Evolutionary conservation across 2,888 invertebrate genomes (phyloP).

Genomic region (Eueremaeus valkanovi): DNA sequence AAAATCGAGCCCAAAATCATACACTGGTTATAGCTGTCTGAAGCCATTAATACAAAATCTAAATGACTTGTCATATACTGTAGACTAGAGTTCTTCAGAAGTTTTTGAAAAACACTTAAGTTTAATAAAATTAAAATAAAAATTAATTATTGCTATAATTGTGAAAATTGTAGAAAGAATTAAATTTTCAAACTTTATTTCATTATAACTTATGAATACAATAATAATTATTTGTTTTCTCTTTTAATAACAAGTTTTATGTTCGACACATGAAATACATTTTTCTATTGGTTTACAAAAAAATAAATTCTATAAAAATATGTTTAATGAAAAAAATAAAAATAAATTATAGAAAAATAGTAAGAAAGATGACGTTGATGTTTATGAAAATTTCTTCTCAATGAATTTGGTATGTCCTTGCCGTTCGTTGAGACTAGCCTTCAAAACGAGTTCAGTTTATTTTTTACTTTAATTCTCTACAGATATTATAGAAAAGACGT

Average conservation of each 20-base stretch:
- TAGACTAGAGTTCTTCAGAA: too few species aligned
- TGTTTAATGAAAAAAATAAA: neutral
- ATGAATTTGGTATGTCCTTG: neutral
- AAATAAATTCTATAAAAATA: neutral
- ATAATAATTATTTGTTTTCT: neutral
- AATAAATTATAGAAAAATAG: neutral
- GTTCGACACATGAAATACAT: neutral
- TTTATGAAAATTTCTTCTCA: conserved; percentile 5
- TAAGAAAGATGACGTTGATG: neutral
- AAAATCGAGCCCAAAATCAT: too few species aligned
- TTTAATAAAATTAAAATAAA: too few species aligned
- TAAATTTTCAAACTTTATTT: too few species aligned
- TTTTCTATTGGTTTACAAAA: neutral
- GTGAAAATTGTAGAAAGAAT: too few species aligned
- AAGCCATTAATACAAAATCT: too few species aligned
- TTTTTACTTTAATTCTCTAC: neutral
- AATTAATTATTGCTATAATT: too few species aligned
- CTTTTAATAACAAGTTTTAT: conserved; percentile 1
- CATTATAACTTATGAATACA: too few species aligned
- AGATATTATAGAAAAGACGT: neutral
- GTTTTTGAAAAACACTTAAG: too few species aligned
- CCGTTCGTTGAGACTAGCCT: neutral
- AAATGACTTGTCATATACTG: too few species aligned
- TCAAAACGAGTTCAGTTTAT: neutral
- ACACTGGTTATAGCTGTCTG: too few species aligned